Percentiles rank a stretch among this genome's conserved stretches.
Conservation (phyloP, 2,797 vertebrate species). For the Silurus aristotelis region DNA sequence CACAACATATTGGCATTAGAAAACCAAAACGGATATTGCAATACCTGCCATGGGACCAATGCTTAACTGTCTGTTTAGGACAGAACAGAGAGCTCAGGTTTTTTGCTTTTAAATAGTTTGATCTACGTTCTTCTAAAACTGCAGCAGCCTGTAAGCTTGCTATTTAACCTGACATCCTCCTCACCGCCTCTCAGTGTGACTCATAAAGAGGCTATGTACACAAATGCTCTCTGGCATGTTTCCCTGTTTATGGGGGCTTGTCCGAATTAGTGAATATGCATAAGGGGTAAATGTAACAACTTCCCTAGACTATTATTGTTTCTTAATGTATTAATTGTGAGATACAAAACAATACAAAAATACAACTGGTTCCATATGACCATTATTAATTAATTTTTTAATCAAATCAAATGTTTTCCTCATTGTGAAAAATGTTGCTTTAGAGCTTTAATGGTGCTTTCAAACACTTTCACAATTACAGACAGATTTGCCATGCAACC, state of each 20-base stretch:
- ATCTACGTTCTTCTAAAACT: constrained; percentile 13
- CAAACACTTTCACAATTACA: not conserved
- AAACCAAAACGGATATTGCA: not conserved
- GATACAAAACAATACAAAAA: not conserved
- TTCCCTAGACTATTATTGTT: not conserved
- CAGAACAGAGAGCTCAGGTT: not conserved
- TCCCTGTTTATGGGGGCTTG: constrained; percentile 20
- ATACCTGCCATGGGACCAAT: not conserved
- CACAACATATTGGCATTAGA: not conserved
- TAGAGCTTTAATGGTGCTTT: not conserved
- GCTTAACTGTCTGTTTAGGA: not conserved
- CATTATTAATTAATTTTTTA: not conserved
- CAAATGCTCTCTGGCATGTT: constrained; percentile 34
- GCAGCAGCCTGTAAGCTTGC: constrained; percentile 34
- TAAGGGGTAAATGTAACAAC: not conserved
- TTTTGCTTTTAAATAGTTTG: constrained; percentile 11
- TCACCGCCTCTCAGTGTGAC: constrained; percentile 33
- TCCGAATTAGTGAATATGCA: constrained; percentile 27
- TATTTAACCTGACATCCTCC: constrained; percentile 39
- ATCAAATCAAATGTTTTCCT: not conserved
- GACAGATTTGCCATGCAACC: not conserved
- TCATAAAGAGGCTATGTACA: constrained; percentile 50
- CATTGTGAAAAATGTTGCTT: not conserved
- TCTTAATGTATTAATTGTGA: not conserved
- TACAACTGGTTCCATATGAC: not conserved